Base-by-base conservation (phyloP, 2,888 invertebrate species). In the Ptychoptera albimana region DNA sequence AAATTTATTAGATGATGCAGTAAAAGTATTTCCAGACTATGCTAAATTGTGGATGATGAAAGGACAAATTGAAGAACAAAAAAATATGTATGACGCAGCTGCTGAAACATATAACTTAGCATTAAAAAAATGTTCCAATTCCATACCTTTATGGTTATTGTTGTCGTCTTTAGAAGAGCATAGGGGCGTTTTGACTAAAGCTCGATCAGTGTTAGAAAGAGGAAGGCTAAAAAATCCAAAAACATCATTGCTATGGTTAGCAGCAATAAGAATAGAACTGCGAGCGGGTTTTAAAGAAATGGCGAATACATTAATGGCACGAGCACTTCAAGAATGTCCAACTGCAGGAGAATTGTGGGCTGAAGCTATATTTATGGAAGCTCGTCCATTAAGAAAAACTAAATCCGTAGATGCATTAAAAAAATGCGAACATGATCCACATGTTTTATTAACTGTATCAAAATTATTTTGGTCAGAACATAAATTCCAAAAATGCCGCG, bases 1-100 rank as follows among this genome's bases (percentile, higher is more conserved):
- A 8, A 73, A 74, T 44, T 64, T 98, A 11, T 66, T 97, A 4
- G 84, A 86, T 35, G 92, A 96, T 59, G 96, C 93, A 0, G 76
- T 93, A 11, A 81, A 83, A 57, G 79, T 84, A 34, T 98, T 94
- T 57, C 79, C 82, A 0, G 88, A 92, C 57, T 96, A 87, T 60
- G 79, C 94, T 0, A 98, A 97, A 67, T 66, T 98, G 37, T 93
- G 96, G 84, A 86, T 99, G 83, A 98, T 99, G 94, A 84, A 87
- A 57, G 97, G 97, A 0, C 91, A 98, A 64, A 94, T 98, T 41
- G 82, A 88, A 52, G 91, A 94, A 56, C 91, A 96, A 56, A 76
- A 82, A 64, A 71, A 69, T 1, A 75, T 79, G 45, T 63, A 77
- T 7, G 81, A 83, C 1, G 79, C 79, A 48, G 96, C 97, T 0